A percentile compares a stretch with the other conserved stretches of the same genome.
Evolutionary conservation across 2,888 invertebrate species (phyloP).

Genomic region (Drosophila melanosoma): DNA sequence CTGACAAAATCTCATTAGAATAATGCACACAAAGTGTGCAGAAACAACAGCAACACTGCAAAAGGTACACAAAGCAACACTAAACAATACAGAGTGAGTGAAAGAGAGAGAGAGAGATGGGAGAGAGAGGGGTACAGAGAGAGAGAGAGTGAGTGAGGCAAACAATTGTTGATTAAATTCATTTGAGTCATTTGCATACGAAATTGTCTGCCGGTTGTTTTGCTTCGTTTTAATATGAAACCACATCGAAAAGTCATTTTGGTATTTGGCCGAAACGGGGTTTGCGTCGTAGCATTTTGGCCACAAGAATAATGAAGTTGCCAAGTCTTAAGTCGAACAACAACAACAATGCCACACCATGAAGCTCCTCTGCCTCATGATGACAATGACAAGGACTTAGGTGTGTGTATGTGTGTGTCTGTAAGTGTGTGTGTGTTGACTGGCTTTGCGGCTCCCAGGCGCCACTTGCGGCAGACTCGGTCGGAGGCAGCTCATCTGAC

Average conservation of each 20-base stretch:
- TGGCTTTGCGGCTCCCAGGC: slow-evolving; percentile 49
- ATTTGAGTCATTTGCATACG: slow-evolving; percentile 77
- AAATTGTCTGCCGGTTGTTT: slow-evolving; percentile 61
- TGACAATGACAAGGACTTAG: slow-evolving; percentile 58
- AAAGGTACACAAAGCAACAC: slow-evolving; percentile 20
- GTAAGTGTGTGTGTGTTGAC: slow-evolving; percentile 39
- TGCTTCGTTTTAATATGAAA: slow-evolving; percentile 61
- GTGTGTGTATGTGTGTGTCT: slow-evolving; percentile 25
- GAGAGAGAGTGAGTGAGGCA: background rate
- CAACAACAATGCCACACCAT: slow-evolving; percentile 52
- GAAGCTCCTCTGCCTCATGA: background rate
- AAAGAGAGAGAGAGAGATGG: background rate
- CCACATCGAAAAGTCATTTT: slow-evolving; percentile 79
- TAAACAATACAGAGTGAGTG: background rate
- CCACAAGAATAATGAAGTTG: slow-evolving; percentile 77
- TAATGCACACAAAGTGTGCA: slow-evolving; percentile 66
- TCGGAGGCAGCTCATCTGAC: background rate
- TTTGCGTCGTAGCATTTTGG: slow-evolving; percentile 49
- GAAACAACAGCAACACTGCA: slow-evolving; percentile 24
- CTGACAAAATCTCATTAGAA: slow-evolving; percentile 76
- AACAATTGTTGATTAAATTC: slow-evolving; percentile 80
- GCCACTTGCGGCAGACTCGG: slow-evolving; percentile 18
- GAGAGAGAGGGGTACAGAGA: slow-evolving; percentile 3
- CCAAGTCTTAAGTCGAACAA: slow-evolving; percentile 71
- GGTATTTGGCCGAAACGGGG: slow-evolving; percentile 21